phyloP scores from a whole-genome alignment of 2,113 vertebrate genomes.

The Pyxicephalus adspersus region DNA sequence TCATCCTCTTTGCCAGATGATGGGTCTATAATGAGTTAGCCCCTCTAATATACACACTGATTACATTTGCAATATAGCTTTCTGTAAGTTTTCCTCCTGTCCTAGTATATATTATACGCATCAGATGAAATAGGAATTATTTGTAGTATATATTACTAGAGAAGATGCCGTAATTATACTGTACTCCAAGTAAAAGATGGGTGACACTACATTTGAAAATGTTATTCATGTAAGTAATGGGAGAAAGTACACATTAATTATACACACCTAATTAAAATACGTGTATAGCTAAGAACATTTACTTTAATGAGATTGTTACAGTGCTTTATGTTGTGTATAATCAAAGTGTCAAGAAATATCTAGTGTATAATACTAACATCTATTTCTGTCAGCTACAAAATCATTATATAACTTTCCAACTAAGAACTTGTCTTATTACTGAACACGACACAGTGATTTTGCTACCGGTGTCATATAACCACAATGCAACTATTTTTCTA shows the following conservation, averaged over 20 bases:
- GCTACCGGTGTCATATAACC: too few species aligned
- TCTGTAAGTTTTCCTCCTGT: too few species aligned
- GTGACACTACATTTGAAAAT: conserved; percentile 7
- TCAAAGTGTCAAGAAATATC: conserved; percentile 1
- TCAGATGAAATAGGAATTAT: neutral
- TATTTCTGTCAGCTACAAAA: neutral
- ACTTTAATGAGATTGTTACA: conserved; percentile 17
- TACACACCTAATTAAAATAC: conserved; percentile 11
- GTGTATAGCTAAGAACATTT: conserved; percentile 1
- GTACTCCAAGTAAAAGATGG: neutral
- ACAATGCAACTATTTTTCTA: too few species aligned
- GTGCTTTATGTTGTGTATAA: conserved; percentile 3
- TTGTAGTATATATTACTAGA: neutral
- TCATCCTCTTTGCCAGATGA: too few species aligned
- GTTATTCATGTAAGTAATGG: conserved; percentile 17
- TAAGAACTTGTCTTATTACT: neutral
- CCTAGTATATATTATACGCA: too few species aligned
- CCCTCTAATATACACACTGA: too few species aligned
- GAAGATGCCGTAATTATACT: neutral
- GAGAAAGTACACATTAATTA: conserved; percentile 4
- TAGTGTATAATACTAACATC: conserved; percentile 3
- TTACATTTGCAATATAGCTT: too few species aligned
- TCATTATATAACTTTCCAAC: neutral
- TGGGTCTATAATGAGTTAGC: too few species aligned
- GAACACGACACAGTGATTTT: neutral